Evolutionary conservation across 2,797 vertebrate species (phyloP), one percentile per base, ranked within the genome.

Genomic region (Semotilus atromaculatus): DNA sequence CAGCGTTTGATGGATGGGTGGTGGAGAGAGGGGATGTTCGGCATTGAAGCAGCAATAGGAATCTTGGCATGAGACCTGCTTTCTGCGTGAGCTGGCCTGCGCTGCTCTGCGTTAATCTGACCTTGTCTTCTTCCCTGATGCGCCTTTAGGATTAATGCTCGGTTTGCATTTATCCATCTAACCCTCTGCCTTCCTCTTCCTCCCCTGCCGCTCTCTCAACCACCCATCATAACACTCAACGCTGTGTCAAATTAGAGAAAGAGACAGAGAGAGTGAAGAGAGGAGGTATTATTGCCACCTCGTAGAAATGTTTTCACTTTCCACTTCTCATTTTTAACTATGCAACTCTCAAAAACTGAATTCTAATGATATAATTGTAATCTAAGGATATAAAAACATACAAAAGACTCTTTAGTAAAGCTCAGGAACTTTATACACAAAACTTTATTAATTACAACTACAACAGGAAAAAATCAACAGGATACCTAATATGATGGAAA

Each of bases 91-190:
- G 84, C 80, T 68, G 66, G 66, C 72, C 89, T 55, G 83, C 82
- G 89, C 71, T 76, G 62, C 89, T 88, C 88, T 90, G 89, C 84
- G 89, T 92, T 92, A 92, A 90, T 84, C 19, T 89, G 90, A 93
- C 91, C 90, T 48, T 76, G 89, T 70, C 80, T 86, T 91, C 83
- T 83, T 86, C 80, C 87, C 88, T 73, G n/a, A 81, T 43, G 45
- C 43, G 51, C 89, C 85, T 82, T 80, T 86, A 84, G 86, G 90
- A 94, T 94, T 92, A 90, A 92, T 92, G 92, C 82, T 92, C 88
- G 67, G 91, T 93, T 94, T 91, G 91, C 90, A 86, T 84, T 81
- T 80, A 86, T 53, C 66, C 60, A 82, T 80, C 38, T 83, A 88
- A 73, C 82, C 78, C 72, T 88, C 77, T 67, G 74, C 84, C 81